These are phyloP conservation scores for Manis crassicaudata DNA, from an alignment of 2,797 vertebrate genomes.

Conservation along the genomic window DNA sequence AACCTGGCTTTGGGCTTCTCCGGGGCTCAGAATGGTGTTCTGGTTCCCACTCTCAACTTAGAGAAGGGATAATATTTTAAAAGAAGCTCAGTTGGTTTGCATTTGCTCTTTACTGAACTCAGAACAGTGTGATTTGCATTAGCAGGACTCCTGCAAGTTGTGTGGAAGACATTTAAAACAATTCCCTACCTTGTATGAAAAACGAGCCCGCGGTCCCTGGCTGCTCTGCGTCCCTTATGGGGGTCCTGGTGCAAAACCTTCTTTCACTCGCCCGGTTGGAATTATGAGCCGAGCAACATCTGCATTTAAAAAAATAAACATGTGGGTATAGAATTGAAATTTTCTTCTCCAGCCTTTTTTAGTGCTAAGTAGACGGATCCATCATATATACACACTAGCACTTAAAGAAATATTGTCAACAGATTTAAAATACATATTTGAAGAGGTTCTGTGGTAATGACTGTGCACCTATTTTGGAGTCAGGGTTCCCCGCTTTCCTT, in stretches of 20 bases:
- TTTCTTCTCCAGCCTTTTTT: conserved; percentile 57
- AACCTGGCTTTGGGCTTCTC: neutral
- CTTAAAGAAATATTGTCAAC: neutral
- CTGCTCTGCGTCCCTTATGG: conserved; percentile 47
- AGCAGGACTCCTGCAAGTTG: conserved; percentile 61
- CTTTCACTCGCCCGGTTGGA: conserved; percentile 53
- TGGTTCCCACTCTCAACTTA: conserved; percentile 22
- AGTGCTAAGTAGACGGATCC: conserved; percentile 51
- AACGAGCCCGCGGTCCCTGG: conserved; percentile 25
- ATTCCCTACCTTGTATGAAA: conserved; percentile 60
- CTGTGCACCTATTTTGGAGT: neutral
- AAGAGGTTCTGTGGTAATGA: neutral
- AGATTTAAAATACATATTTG: neutral
- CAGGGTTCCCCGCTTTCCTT: neutral
- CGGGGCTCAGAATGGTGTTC: neutral
- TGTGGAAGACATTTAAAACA: conserved; percentile 63
- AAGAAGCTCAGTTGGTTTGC: conserved; percentile 53
- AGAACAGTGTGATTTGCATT: conserved; percentile 64
- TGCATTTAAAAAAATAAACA: conserved; percentile 42
- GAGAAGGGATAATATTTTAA: conserved; percentile 12
- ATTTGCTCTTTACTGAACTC: conserved; percentile 59
- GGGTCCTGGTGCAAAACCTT: conserved; percentile 64
- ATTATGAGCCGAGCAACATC: conserved; percentile 61
- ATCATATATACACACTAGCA: neutral
- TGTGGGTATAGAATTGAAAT: conserved; percentile 58